Evolutionary conservation across 2,113 vertebrate genomes (phyloP).

Genomic region (Tachycineta bicolor): DNA sequence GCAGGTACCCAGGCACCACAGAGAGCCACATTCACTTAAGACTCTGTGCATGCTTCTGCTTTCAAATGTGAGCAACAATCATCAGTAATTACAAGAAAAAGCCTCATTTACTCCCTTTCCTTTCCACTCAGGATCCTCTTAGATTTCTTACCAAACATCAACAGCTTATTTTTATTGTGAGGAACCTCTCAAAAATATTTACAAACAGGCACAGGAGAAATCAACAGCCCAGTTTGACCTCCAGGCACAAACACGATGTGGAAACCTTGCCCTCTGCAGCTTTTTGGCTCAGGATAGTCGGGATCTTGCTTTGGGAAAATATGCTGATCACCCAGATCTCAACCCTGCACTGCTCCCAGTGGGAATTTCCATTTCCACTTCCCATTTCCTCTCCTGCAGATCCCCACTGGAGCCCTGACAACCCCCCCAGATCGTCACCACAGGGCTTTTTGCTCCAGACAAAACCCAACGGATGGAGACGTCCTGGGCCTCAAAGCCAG

Average conservation of each 20-base stretch:
- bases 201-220: background rate
- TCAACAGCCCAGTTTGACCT: background rate
- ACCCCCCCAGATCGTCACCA: background rate
- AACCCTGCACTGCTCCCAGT: background rate
- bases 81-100: background rate
- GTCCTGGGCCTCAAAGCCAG: background rate
- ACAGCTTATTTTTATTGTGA: slow-evolving; percentile 12
- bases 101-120: background rate
- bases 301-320: background rate
- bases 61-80: background rate
- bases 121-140: background rate
- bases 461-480: background rate
- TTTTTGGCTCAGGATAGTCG: background rate
- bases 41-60: background rate
- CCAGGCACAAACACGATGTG: background rate
- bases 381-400: background rate
- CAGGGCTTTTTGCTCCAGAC: background rate
- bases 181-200: background rate
- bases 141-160: background rate
- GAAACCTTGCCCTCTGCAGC: background rate
- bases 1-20: background rate
- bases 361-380: background rate
- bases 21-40: background rate
- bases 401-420: background rate
- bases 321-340: background rate